Evolutionary conservation across 2,797 vertebrate genomes (phyloP).

Genomic region (Thaleichthys pacificus): DNA sequence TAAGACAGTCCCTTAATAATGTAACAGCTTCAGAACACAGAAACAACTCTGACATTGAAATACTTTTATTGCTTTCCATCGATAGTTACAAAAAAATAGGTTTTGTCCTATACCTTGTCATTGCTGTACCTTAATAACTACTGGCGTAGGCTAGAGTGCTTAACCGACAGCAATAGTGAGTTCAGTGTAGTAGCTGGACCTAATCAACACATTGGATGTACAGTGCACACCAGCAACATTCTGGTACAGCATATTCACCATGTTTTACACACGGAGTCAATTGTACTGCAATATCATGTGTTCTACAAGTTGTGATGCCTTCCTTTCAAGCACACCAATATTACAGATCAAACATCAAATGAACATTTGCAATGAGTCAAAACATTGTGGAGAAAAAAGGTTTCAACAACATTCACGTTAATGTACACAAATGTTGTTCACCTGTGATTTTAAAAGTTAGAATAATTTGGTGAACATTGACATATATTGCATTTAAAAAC

Average conservation of each 20-base stretch:
- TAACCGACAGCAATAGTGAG: slow-evolving; percentile 37
- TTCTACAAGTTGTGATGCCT: slow-evolving; percentile 3
- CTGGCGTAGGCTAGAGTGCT: slow-evolving; percentile 33
- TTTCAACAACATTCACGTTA: slow-evolving; percentile 9
- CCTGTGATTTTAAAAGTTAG: slow-evolving; percentile 35
- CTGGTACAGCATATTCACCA: neutral
- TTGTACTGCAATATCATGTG: slow-evolving; percentile 11
- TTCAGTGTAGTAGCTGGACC: slow-evolving; percentile 25
- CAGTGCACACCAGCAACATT: neutral
- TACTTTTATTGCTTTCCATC: slow-evolving; percentile 73
- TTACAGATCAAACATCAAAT: slow-evolving; percentile 1
- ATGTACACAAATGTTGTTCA: slow-evolving; percentile 1
- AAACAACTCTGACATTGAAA: slow-evolving; percentile 26
- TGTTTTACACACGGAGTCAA: slow-evolving; percentile 9
- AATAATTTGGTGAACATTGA: slow-evolving; percentile 51
- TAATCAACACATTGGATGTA: neutral
- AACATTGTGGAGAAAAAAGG: neutral
- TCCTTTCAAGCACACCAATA: neutral
- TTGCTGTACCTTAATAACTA: slow-evolving; percentile 46
- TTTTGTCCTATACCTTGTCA: slow-evolving; percentile 30
- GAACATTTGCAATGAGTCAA: slow-evolving; percentile 11
- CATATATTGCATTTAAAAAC: slow-evolving; percentile 35
- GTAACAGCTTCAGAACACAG: slow-evolving; percentile 12
- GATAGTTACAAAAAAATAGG: slow-evolving; percentile 45
- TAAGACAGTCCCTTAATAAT: no score